Evolutionary conservation across 1,140 invertebrate species (phyloP), one percentile per base, ranked within the genome.

Genomic region (Pogonus chalceus): DNA sequence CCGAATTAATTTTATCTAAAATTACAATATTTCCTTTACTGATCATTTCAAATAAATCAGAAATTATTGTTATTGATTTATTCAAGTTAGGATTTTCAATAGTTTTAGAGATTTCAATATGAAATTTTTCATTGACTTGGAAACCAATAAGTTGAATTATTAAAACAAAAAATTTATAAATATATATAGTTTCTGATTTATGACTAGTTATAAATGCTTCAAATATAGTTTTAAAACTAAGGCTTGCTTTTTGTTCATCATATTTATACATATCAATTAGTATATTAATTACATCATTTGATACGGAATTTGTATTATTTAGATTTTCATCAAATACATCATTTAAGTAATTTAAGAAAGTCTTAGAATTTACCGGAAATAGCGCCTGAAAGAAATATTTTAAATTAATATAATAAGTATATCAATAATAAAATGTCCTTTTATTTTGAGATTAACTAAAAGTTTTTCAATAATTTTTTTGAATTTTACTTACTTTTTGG

Each of bases 71-170:
- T 10, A 59, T 43, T 39, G 57, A 56, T 18, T 58, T 60, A 39
- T 39, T 57, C 22, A 62, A n/a, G 39, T 54, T 21, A 2, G 24
- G 39, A 37, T 31, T 35, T 49, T 53, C 54, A 20, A 49, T 35
- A 49, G 43, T 22, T 14, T 54, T 49, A 4, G 43, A 46, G 31
- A 56, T 23, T 10, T 39, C 51, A 48, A 59, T 58, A 26, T 60
- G 49, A 49, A n/a, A 21, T 57, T 49, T 55, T 31, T 58, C 2
- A 49, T 61, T 51, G 56, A 18, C 18, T 43, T 43, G 7, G 18
- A 68, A 66, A 52, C 63, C 58, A 31, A 61, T 20, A 20, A 63
- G 37, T 49, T 64, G 35, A 14, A 59, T n/a, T 16, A 65, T 43
- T 20, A 65, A 21, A 21, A 63, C 26, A 14, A 62, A 61, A 39